Evolutionary conservation across 2,888 invertebrate species (phyloP).

Genomic region (Meghimatium bilineatum): DNA sequence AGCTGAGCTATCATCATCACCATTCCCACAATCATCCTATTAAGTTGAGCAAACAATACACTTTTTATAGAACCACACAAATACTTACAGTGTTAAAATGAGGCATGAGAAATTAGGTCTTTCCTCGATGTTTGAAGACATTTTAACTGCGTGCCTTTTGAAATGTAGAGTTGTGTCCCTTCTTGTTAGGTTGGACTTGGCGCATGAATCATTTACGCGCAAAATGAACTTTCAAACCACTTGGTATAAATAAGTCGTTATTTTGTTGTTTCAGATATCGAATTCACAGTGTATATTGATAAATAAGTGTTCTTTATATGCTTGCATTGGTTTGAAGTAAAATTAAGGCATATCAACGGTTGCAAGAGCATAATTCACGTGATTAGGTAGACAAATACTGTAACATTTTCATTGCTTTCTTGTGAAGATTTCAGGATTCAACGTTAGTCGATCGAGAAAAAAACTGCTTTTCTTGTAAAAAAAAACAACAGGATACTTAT

Average conservation of each 20-base stretch:
- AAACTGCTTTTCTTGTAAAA: neutral
- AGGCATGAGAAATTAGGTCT: neutral
- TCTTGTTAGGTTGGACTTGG: neutral
- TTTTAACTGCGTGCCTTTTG: neutral
- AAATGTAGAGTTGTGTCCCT: neutral
- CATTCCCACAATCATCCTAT: neutral
- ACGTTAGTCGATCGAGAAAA: neutral
- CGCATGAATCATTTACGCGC: neutral
- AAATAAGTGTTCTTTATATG: neutral
- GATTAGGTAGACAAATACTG: neutral
- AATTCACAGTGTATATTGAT: neutral
- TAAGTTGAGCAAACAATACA: neutral
- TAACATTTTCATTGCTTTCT: neutral
- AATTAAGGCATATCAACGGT: neutral
- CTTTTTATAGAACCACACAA: neutral
- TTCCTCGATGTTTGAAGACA: neutral
- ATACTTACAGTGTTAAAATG: neutral
- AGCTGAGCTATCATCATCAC: neutral
- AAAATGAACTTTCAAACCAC: neutral
- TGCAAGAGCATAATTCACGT: neutral
- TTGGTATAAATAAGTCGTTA: neutral
- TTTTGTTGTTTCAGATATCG: neutral
- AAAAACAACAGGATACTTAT: neutral
- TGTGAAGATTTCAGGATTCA: neutral
- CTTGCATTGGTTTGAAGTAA: neutral